A percentile compares a stretch with the other conserved stretches of the same genome.
Conservation (phyloP, 2,113 vertebrate species). For the Vireo altiloquus region DNA sequence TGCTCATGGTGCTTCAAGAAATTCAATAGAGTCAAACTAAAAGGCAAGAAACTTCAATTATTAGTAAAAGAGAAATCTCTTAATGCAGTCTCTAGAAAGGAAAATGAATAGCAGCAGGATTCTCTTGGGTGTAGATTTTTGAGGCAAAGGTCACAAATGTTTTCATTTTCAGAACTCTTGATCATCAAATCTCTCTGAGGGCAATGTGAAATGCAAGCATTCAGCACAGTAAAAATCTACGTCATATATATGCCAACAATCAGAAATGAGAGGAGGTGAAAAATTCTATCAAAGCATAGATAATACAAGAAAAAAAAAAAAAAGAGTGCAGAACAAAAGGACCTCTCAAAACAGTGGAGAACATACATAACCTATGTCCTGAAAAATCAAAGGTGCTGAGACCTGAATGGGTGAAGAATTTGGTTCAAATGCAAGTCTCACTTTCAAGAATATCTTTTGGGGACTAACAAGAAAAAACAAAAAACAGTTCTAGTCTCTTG, state of each 20-base stretch:
- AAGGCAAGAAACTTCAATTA: slow-evolving; percentile 11
- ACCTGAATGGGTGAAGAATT: not conserved
- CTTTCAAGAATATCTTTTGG: not conserved
- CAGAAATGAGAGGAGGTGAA: not conserved
- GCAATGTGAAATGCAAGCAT: not conserved
- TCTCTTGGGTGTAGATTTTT: not conserved
- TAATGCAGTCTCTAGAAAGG: not conserved
- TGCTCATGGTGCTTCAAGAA: not conserved
- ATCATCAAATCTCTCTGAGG: not conserved
- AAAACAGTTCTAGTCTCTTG: not conserved
- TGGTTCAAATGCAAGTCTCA: not conserved
- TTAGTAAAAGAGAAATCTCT: not conserved
- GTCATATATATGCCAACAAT: not conserved
- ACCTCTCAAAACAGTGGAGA: not conserved
- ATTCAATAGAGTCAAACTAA: not conserved
- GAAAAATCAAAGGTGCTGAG: not conserved
- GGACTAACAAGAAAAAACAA: not conserved
- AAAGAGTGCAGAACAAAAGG: not conserved
- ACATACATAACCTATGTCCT: not conserved
- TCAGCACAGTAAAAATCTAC: not conserved
- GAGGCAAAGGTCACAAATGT: not conserved
- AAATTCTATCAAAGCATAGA: not conserved
- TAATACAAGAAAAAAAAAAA: not conserved
- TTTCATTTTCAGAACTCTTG: not conserved
- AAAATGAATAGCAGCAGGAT: not conserved